Evolutionary conservation across 2,113 vertebrate genomes (phyloP), one percentile per base, ranked within the genome.

Genomic region (Alexandromys fortis): DNA sequence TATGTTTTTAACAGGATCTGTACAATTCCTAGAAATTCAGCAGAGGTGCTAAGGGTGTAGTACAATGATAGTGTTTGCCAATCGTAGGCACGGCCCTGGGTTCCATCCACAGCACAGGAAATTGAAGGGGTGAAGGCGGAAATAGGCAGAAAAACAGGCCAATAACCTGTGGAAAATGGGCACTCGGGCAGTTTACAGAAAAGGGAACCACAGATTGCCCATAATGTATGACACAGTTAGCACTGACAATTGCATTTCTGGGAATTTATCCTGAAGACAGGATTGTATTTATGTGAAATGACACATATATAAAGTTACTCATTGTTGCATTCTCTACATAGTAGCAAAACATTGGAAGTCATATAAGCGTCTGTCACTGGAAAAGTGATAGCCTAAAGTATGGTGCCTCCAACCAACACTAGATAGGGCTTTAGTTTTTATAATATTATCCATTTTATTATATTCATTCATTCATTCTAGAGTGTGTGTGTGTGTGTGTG

Each of bases 201-300:
- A 67, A 90, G 47, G 61, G 38, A 94, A 79, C 35, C 14, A 63
- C 49, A 42, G 70, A 87, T 7, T 58, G 17, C 47, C 38, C 75
- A 89, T 75, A 45, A 83, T 61, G 11, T n/a, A 52, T 52, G 73
- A 82, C 87, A 89, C 86, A 42, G 35, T 79, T 61, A 81, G 26
- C 52, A 35, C 47, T 45, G 35, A 73, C 35, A 83, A 83, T 24
- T 68, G 55, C 63, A 79, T 90, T 90, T 93, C 55, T 87, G 85
- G 92, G 79, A 83, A 73, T 63, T 86, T 75, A 85, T 45, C 45
- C 78, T 12, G 33, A 28, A 92, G 78, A 79, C 16, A 73, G 17
- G 81, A 67, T 73, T 90, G 89, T 42, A 96, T 16, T 35, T 78
- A 42, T 79, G 65, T 42, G 76, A 90, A 96, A 38, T 65, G 47